These are phyloP conservation scores for Cossypha dichroa DNA, from an alignment of 2,797 vertebrate genomes.

Conservation along the genomic window DNA sequence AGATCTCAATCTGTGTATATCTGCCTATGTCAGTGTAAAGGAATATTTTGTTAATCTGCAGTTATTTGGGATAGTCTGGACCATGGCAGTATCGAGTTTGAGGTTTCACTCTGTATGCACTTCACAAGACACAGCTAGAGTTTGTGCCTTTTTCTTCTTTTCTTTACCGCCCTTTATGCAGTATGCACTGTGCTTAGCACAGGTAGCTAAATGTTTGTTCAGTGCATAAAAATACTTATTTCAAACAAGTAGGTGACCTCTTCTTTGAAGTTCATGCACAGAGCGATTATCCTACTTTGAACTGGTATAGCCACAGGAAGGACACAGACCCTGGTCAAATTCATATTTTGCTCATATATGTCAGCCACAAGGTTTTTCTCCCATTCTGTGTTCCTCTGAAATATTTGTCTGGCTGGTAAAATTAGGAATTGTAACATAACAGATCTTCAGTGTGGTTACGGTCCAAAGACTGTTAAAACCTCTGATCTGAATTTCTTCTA, in stretches of 20 bases:
- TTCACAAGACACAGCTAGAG: neutral
- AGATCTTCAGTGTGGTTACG: neutral
- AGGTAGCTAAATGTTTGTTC: neutral
- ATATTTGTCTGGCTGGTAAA: neutral
- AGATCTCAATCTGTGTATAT: neutral
- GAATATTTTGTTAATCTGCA: neutral
- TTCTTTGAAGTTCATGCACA: neutral
- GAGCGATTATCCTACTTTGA: neutral
- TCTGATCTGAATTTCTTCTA: neutral
- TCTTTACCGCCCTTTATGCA: neutral
- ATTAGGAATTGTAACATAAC: neutral
- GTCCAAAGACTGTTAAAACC: neutral
- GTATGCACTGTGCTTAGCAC: neutral
- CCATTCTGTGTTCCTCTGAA: neutral
- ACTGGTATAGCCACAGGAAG: neutral
- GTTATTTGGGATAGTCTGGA: neutral
- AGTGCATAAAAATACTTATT: neutral
- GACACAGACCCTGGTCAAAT: neutral
- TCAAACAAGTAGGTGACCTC: neutral
- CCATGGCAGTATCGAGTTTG: neutral
- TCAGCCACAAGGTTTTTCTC: neutral
- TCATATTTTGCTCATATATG: fast-evolving
- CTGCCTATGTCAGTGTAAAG: neutral
- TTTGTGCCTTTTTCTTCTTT: neutral
- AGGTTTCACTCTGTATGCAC: fast-evolving